phyloP scores from a whole-genome alignment of 2,888 invertebrate species.

The Pseudococcus jackbeardsleyi region DNA sequence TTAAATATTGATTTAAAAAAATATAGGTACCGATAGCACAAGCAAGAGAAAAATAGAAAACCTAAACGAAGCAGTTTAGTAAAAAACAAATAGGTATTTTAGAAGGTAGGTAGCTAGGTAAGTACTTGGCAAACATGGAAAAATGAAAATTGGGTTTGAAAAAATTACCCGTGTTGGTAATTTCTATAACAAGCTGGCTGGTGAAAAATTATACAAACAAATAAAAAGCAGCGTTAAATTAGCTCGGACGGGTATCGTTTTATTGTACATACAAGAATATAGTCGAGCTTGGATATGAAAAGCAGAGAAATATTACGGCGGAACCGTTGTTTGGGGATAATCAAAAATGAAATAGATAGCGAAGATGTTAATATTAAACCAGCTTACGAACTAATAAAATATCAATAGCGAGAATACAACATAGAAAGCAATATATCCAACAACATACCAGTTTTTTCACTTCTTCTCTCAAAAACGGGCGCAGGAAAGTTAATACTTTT shows the following conservation, averaged over 20 bases:
- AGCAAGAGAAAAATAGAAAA: no score
- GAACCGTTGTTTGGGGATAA: neutral
- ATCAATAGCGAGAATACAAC: neutral
- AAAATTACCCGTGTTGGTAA: no score
- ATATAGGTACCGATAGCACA: no score
- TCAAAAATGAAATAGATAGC: conserved; percentile 4
- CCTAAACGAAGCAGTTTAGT: no score
- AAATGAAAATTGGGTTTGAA: no score
- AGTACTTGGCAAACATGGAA: no score
- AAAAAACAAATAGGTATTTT: no score
- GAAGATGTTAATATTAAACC: neutral
- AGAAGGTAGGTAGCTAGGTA: no score
- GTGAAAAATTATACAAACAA: no score
- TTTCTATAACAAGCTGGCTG: no score
- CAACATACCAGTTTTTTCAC: conserved; percentile 76
- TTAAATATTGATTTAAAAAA: neutral
- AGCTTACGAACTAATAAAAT: conserved; percentile 5
- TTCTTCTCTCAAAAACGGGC: conserved; percentile 78
- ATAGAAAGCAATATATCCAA: neutral
- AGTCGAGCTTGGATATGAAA: neutral
- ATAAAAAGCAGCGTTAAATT: no score
- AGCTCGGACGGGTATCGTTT: no score
- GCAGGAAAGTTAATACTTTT: conserved; percentile 75
- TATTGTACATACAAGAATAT: neutral
- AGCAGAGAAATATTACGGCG: neutral